These are phyloP conservation scores for Psix sp. DNA, from an alignment of 1,140 invertebrate genomes.

Conservation along the genomic window DNA sequence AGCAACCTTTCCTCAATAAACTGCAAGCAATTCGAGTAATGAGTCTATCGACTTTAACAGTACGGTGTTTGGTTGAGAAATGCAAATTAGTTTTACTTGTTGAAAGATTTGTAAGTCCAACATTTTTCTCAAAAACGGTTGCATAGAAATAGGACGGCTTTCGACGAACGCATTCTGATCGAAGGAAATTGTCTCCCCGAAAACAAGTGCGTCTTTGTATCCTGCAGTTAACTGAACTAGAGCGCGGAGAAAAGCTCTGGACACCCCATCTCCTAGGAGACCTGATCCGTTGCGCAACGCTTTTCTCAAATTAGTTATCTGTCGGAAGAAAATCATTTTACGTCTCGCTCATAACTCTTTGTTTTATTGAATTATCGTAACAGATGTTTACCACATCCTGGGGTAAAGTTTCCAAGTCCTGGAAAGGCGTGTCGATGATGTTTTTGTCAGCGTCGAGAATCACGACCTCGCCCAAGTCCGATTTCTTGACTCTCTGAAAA, in stretches of 20 bases:
- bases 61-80: too few species aligned
- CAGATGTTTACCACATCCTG: slow-evolving; percentile 83
- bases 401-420: slow-evolving; percentile 91
- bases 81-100: slow-evolving; percentile 81
- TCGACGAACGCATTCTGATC: slow-evolving; percentile 90
- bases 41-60: too few species aligned
- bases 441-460: slow-evolving; percentile 94
- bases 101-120: slow-evolving; percentile 95
- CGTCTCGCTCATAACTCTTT: too few species aligned
- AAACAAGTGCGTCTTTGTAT: slow-evolving; percentile 92
- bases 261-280: slow-evolving; percentile 91
- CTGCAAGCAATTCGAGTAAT: too few species aligned
- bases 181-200: slow-evolving; percentile 91
- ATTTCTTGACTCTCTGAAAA: slow-evolving; percentile 82
- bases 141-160: slow-evolving; percentile 87
- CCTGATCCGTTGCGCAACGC: slow-evolving; percentile 83
- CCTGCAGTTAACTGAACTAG: slow-evolving; percentile 95
- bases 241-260: slow-evolving; percentile 91
- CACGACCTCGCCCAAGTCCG: slow-evolving; percentile 93
- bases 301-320: slow-evolving; percentile 83
- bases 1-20: slow-evolving; percentile 95
- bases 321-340: not conserved
- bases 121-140: slow-evolving; percentile 93
- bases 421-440: slow-evolving; percentile 88
- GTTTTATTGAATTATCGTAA: too few species aligned